Evolutionary conservation across 2,888 invertebrate species (phyloP), one percentile per base, ranked within the genome.

Genomic region (Melanchra persicariae): DNA sequence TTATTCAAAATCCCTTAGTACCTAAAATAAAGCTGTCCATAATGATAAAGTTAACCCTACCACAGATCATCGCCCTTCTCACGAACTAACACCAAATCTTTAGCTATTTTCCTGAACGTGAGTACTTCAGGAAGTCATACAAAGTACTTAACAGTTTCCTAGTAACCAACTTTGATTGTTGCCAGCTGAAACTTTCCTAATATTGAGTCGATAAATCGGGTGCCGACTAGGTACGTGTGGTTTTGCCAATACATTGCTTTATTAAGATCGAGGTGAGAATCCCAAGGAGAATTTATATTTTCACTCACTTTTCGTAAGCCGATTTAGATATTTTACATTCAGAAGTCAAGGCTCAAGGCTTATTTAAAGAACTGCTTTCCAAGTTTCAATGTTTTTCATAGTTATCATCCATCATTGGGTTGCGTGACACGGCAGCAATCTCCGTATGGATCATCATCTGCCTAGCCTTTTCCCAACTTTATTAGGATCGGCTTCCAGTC

Each of bases 161-260:
- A 9, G 51, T 34, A 40, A 45, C 17, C 6, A 47, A 78, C 22
- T 78, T 57, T 40, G 51, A 17, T 61, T 62, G 51, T 64, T 72
- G 51, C 45, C 22, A 1, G 19, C 26, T 40, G 22, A 60, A 76
- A 79, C 79, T 76, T 79, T 72, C 12, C 47, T 57, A 79, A 79
- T 76, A 79, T 61, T 24, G 57, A 19, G 34, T 17, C 60, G 45
- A 34, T 65, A 40, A 66, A 49, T 37, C 51, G 15, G 26, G 43
- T 71, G 26, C 40, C 34, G 47, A 54, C 9, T 7, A 30, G 2
- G n/a, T 26, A 45, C n/a, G 19, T 19, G 40, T 58, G 58, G 19
- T 43, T 30, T n/a, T 5, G 12, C 9, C 0, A 30, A 19, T 51
- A 45, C 37, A 30, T 51, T 37, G 55, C 26, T 45, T 40, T 47